Conservation (phyloP, 2,797 vertebrate genomes). For the Pangasius sanitwongsei region DNA sequence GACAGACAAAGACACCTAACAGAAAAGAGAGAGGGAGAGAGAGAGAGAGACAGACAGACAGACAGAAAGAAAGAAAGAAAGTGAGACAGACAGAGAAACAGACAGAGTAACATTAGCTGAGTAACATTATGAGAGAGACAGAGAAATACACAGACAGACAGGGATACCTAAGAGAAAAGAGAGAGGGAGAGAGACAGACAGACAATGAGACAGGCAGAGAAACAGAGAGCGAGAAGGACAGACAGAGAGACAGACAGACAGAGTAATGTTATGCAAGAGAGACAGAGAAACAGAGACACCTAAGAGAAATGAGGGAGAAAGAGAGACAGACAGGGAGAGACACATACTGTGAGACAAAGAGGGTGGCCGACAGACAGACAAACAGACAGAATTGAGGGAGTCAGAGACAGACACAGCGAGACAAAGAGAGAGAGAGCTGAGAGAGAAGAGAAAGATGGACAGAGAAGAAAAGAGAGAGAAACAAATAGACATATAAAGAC, state of each 20-base stretch:
- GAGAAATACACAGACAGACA: not conserved
- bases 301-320: not conserved
- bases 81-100: not conserved
- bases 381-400: not conserved
- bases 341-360: not conserved
- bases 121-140: not conserved
- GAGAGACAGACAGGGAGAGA: not conserved
- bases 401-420: conserved; percentile 29
- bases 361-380: conserved; percentile 15
- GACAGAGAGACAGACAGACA: not conserved
- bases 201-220: not conserved
- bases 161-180: not conserved
- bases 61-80: not conserved
- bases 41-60: not conserved
- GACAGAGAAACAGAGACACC: not conserved
- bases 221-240: not conserved
- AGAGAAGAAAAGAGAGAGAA: conserved; percentile 55
- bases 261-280: no score
- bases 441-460: not conserved
- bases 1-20: no score
- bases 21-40: not conserved
- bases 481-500: not conserved
- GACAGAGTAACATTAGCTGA: not conserved
- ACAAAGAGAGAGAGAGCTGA: not conserved
- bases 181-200: not conserved